A percentile compares a stretch with the other conserved stretches of the same genome.
These are phyloP conservation scores for Charadrius vociferus DNA, from an alignment of 2,113 vertebrate species.

Conservation along the genomic window DNA sequence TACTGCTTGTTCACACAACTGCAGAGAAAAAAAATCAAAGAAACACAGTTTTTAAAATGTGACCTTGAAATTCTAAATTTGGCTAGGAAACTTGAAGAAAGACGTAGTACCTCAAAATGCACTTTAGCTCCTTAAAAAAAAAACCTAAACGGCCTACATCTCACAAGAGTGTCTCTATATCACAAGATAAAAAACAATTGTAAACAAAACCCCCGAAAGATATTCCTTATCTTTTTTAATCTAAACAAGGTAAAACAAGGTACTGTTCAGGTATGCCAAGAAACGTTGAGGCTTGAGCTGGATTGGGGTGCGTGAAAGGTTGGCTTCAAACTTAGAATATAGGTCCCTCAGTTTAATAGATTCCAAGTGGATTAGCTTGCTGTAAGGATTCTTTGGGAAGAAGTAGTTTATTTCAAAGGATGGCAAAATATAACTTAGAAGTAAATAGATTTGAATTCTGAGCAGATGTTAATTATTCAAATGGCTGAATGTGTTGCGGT, in stretches of 20 bases:
- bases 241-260: neutral
- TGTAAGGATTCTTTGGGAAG: neutral
- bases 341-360: neutral
- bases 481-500: neutral
- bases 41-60: neutral
- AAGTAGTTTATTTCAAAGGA: neutral
- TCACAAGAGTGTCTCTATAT: neutral
- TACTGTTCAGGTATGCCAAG: neutral
- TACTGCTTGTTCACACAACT: neutral
- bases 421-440: neutral
- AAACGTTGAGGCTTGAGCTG: neutral
- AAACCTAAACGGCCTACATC: neutral
- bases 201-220: neutral
- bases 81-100: neutral
- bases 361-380: neutral
- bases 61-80: neutral
- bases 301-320: neutral
- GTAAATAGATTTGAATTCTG: neutral
- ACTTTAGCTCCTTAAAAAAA: neutral
- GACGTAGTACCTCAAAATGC: fast-evolving
- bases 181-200: neutral
- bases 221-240: neutral
- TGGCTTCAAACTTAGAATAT: neutral
- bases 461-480: neutral
- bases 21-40: neutral